Evolutionary conservation across 2,888 invertebrate genomes (phyloP).

Genomic region (Stramonita haemastoma): DNA sequence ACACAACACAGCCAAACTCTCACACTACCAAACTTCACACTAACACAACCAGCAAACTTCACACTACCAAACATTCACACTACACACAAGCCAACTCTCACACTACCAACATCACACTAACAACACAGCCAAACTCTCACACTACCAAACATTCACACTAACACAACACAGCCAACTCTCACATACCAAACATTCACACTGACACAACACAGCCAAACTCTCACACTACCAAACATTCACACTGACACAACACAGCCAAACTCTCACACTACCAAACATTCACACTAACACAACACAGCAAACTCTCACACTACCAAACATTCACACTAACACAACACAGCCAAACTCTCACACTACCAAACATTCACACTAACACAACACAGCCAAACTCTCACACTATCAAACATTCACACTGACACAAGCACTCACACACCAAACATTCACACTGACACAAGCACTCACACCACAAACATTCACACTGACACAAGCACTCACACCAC

Average conservation of each 20-base stretch:
- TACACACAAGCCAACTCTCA: too few relatives aligned
- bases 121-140: background rate
- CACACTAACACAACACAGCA: background rate
- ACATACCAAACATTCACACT: background rate
- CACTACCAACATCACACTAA: too few relatives aligned
- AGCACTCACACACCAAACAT: too few relatives aligned
- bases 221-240: background rate
- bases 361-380: too few relatives aligned
- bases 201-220: background rate
- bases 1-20: background rate
- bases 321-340: background rate
- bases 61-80: slow-evolving; percentile 75
- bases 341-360: slow-evolving; percentile 77
- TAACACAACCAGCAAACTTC: background rate
- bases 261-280: slow-evolving; percentile 76
- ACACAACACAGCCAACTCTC: background rate
- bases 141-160: background rate
- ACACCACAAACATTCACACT: background rate
- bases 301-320: background rate
- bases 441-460: too few relatives aligned
- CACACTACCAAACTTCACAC: background rate
- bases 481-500: background rate
- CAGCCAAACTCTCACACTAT: background rate
- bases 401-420: background rate
- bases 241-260: background rate